These are phyloP conservation scores for Scolopax mira DNA, from an alignment of 2,113 vertebrate species.

Conservation along the genomic window DNA sequence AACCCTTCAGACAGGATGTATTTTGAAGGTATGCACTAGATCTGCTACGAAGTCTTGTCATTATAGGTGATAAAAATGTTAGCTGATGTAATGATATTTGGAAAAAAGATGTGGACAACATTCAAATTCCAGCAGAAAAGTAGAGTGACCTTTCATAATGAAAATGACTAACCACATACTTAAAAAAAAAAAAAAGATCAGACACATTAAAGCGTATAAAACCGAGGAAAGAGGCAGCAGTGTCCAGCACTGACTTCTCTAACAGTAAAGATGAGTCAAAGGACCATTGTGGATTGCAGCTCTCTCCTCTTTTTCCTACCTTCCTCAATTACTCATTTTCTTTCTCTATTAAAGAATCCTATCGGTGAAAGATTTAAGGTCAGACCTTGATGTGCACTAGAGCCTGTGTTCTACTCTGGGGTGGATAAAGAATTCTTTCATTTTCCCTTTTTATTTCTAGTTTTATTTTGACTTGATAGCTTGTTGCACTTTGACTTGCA, in stretches of 20 bases:
- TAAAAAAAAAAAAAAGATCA: not conserved
- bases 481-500: slow-evolving; percentile 48
- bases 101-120: slow-evolving; percentile 51
- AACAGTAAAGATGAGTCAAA: not conserved
- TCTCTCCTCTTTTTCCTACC: not conserved
- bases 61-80: slow-evolving; percentile 47
- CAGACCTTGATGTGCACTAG: not conserved
- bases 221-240: not conserved
- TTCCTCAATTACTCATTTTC: slow-evolving; percentile 22
- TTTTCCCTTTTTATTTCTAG: not conserved
- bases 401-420: not conserved
- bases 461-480: slow-evolving; percentile 51
- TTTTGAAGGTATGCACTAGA: slow-evolving; percentile 11
- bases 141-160: slow-evolving; percentile 53
- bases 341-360: slow-evolving; percentile 21
- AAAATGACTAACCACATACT: slow-evolving; percentile 39
- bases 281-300: not conserved
- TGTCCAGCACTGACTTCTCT: not conserved
- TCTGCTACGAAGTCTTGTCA: slow-evolving; percentile 44
- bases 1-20: slow-evolving; percentile 26
- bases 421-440: not conserved
- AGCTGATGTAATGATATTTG: slow-evolving; percentile 56
- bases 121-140: slow-evolving; percentile 50
- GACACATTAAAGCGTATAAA: not conserved
- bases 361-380: slow-evolving; percentile 17